phyloP scores from a whole-genome alignment of 2,888 invertebrate species.

The Tromatobia lineatoria region DNA sequence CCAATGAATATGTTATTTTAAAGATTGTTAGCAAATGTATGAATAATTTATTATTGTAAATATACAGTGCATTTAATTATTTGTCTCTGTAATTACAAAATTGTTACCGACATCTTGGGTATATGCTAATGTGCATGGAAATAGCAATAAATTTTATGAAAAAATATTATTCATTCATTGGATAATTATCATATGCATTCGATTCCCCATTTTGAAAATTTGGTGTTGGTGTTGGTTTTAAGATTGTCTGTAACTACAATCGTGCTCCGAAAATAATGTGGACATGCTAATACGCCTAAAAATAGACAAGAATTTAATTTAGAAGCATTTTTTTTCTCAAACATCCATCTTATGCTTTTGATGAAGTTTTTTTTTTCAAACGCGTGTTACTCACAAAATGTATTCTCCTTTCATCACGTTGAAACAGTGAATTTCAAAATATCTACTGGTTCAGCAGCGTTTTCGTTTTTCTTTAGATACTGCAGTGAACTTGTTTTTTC shows the following conservation, averaged over 20 bases:
- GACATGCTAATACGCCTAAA: too few relatives aligned
- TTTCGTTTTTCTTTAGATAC: too few relatives aligned
- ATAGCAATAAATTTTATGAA: background rate
- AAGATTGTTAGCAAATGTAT: background rate
- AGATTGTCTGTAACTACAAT: too few relatives aligned
- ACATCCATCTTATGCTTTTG: background rate
- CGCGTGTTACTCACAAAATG: too few relatives aligned
- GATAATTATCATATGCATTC: background rate
- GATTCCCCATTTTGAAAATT: background rate
- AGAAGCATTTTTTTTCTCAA: background rate
- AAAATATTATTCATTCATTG: background rate
- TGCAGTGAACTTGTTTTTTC: too few relatives aligned
- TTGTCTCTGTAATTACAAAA: background rate
- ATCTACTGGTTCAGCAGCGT: too few relatives aligned
- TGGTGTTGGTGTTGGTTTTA: too few relatives aligned
- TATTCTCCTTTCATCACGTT: too few relatives aligned
- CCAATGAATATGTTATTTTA: background rate
- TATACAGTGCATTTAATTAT: conserved; percentile 22
- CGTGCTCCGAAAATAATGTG: too few relatives aligned
- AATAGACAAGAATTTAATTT: background rate
- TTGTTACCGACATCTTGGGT: background rate
- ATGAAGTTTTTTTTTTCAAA: too few relatives aligned
- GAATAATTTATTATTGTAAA: background rate
- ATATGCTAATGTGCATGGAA: background rate
- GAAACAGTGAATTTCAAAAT: too few relatives aligned